phyloP scores from a whole-genome alignment of 2,113 vertebrate species.

The Loxodonta africana region DNA sequence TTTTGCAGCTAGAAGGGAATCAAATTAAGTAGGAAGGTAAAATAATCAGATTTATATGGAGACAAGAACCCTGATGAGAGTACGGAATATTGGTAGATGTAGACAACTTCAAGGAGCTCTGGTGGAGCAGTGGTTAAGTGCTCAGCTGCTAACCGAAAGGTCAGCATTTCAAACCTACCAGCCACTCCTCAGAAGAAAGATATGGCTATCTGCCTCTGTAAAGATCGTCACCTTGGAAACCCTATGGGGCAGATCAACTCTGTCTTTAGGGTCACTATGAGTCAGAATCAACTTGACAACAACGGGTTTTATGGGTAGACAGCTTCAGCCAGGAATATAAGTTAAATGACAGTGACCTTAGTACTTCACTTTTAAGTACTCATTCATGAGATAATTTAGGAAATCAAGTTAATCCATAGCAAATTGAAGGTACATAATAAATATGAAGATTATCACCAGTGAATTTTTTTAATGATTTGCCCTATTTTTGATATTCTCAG shows the following conservation, averaged over 20 bases:
- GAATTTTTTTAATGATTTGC: slow-evolving; percentile 45
- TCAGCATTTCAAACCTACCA: not conserved
- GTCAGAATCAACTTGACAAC: no score
- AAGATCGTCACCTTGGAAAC: not conserved
- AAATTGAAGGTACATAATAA: slow-evolving; percentile 42
- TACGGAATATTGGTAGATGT: not conserved
- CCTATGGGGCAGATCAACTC: not conserved
- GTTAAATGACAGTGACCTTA: not conserved
- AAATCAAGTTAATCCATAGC: slow-evolving; percentile 31
- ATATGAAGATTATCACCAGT: slow-evolving; percentile 21
- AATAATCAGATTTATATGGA: slow-evolving; percentile 13
- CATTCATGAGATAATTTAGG: slow-evolving; percentile 29
- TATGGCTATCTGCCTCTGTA: not conserved
- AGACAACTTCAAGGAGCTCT: not conserved
- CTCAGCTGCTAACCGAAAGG: not conserved
- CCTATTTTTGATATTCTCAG: not conserved
- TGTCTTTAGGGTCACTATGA: not conserved
- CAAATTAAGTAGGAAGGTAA: slow-evolving; percentile 30
- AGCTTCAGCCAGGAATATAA: not conserved
- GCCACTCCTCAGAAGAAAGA: not conserved
- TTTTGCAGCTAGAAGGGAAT: not conserved
- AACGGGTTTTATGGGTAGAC: not conserved
- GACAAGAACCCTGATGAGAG: not conserved
- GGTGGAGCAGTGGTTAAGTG: not conserved
- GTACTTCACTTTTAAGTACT: not conserved